phyloP scores from a whole-genome alignment of 2,797 vertebrate genomes.

The Falco rusticolus region DNA sequence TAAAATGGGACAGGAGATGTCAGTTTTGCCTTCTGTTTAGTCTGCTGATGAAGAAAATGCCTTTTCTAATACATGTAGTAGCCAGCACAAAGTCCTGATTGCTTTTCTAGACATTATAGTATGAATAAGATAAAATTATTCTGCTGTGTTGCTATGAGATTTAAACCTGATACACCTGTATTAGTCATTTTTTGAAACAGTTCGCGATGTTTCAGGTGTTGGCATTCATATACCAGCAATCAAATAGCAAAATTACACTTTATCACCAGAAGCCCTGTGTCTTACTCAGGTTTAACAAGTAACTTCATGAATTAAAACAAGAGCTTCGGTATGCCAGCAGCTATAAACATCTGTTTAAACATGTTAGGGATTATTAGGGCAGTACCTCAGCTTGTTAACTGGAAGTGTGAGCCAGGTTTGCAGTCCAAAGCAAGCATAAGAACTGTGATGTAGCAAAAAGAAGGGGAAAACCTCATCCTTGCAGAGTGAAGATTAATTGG shows the following conservation, averaged over 20 bases:
- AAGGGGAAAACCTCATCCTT: neutral
- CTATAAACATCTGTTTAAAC: slow-evolving; percentile 68
- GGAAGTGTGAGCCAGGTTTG: slow-evolving; percentile 54
- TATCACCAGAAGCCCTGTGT: neutral
- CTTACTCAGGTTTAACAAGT: slow-evolving; percentile 42
- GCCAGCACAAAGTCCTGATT: neutral
- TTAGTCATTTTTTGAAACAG: neutral
- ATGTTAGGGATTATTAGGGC: slow-evolving; percentile 52
- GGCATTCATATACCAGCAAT: neutral
- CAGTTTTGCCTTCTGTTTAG: neutral
- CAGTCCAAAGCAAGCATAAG: slow-evolving; percentile 62
- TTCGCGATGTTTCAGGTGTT: slow-evolving; percentile 5
- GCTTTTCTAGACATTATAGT: neutral
- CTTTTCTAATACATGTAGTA: neutral
- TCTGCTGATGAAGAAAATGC: neutral
- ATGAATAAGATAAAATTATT: neutral
- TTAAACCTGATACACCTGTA: neutral
- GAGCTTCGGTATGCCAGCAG: slow-evolving; percentile 17
- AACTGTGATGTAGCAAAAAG: slow-evolving; percentile 24
- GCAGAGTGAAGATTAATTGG: slow-evolving; percentile 49
- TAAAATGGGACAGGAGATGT: neutral
- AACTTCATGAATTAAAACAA: slow-evolving; percentile 42
- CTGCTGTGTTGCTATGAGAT: neutral
- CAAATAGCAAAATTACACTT: slow-evolving; percentile 18
- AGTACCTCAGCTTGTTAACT: slow-evolving; percentile 47